Evolutionary conservation across 2,888 invertebrate species (phyloP), one percentile per base, ranked within the genome.

Genomic region (Andricus curvator): DNA sequence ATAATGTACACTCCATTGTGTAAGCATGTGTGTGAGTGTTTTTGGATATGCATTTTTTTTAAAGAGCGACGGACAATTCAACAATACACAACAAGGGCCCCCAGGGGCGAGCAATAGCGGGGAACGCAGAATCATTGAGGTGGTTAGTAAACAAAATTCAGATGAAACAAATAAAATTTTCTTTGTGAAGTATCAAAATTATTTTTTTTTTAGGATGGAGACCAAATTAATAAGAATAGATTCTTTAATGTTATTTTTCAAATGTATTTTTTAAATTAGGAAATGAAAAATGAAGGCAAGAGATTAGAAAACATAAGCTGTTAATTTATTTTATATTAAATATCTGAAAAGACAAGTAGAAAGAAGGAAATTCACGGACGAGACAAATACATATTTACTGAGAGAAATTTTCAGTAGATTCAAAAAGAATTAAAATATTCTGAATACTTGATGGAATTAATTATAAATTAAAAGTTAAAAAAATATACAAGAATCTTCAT

Each of bases 21-120:
- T 68, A 17, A 25, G 25, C 20, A 25, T 8, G 25, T 68, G 20
- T 25, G 48, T 68, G 3, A 74, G 33, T 29, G 41, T 76, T 74
- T 77, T 76, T 78, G 41, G 56, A 74, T 77, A 70, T 60, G 77
- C 80, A 77, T 79, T 25, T 29, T 22, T 22, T 62, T 17, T 22
- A 84, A 81, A 88, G 84, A 88, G 85, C 85, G 84, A 88, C 85
- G 86, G 82, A 89, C 87, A 87, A 88, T 88, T 86, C 84, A 88
- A 89, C 89, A 91, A 92, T 92, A 92, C 91, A 92, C 91, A 91
- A 92, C 91, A 91, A 92, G 92, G 86, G 85, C 87, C 90, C 90
- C 89, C 86, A 85, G 85, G 88, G 85, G 85, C 80, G 84, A 86
- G 82, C 85, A 83, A 78, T 82, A 84, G 70, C 74, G 76, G 56